A percentile compares a stretch with the other conserved stretches of the same genome.
Conservation (phyloP, 30 jellyfish, hydroid and myxozoan species). For the Clytia hemisphaerica region DNA sequence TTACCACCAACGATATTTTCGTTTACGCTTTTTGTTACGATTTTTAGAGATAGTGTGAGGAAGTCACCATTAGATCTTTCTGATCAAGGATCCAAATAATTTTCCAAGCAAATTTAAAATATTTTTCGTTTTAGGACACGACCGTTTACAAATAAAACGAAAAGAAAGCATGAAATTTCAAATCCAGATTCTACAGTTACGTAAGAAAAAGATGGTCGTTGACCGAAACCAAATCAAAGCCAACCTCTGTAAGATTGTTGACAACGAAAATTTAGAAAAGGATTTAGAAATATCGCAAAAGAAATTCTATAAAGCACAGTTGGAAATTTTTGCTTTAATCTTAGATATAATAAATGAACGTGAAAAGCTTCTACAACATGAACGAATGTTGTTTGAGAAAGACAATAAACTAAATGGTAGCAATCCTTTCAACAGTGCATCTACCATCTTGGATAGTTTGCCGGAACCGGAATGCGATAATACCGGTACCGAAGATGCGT, state of each 20-base stretch:
- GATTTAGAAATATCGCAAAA: conserved; percentile 39
- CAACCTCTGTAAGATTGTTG: conserved; percentile 37
- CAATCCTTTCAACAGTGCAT: conserved; percentile 22
- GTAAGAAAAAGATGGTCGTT: conserved; percentile 8
- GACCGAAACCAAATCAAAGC: conserved; percentile 32
- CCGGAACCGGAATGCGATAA: conserved; percentile 23
- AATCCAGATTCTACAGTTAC: conserved; percentile 41
- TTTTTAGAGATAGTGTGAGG: too few relatives aligned
- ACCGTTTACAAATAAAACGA: conserved; percentile 23
- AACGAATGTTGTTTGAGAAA: conserved; percentile 19
- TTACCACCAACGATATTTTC: too few relatives aligned
- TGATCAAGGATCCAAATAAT: too few relatives aligned
- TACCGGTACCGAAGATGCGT: conserved; percentile 16
- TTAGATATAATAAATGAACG: conserved; percentile 56
- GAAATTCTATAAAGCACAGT: conserved; percentile 45
- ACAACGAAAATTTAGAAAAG: conserved; percentile 32
- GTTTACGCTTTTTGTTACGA: too few relatives aligned
- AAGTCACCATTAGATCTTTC: too few relatives aligned
- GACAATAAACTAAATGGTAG: conserved; percentile 8
- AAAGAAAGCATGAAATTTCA: conserved; percentile 25
- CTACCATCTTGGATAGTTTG: neutral
- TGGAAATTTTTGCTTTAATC: conserved; percentile 35
- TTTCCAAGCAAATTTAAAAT: too few relatives aligned
- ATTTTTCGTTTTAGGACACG: conserved; percentile 20
- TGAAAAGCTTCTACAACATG: conserved; percentile 35